Conservation (phyloP, 2,113 vertebrate species). For the Limanda limanda region DNA sequence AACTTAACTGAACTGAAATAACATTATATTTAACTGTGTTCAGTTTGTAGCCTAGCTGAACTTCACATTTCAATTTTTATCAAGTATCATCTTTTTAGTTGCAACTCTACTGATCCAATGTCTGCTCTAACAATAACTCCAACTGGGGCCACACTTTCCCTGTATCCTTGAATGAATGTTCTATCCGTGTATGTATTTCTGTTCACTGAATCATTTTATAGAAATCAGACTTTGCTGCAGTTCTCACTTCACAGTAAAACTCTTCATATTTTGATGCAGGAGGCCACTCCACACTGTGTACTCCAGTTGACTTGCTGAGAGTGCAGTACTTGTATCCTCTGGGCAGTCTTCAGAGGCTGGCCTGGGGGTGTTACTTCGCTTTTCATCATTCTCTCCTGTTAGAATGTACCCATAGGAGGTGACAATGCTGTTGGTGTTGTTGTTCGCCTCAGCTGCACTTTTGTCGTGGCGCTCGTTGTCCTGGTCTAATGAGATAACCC, state of each 20-base stretch:
- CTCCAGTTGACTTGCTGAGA: constrained; percentile 72
- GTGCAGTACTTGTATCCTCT: constrained; percentile 61
- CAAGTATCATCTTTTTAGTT: not conserved
- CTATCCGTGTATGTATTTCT: not conserved
- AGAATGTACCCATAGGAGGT: constrained; percentile 67
- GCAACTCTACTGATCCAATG: not conserved
- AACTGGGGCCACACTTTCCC: not conserved
- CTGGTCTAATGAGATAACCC: constrained; percentile 55
- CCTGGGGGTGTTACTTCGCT: constrained; percentile 70
- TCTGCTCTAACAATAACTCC: not conserved
- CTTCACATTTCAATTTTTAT: not conserved
- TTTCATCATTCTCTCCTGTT: constrained; percentile 76
- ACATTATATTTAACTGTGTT: not conserved
- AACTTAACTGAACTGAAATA: not conserved
- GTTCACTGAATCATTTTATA: not conserved
- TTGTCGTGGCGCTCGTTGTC: constrained; percentile 36
- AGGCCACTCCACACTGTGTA: constrained; percentile 30
- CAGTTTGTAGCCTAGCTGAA: not conserved
- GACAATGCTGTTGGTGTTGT: constrained; percentile 48
- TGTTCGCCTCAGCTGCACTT: constrained; percentile 45
- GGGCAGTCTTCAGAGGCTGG: constrained; percentile 70
- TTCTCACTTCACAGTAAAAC: constrained; percentile 31
- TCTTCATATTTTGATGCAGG: constrained; percentile 31
- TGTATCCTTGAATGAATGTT: not conserved
- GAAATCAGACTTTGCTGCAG: not conserved